Percentiles rank a stretch among this genome's conserved stretches.
Evolutionary conservation across 2,888 invertebrate genomes (phyloP).

Genomic region (Diabrotica balteata): DNA sequence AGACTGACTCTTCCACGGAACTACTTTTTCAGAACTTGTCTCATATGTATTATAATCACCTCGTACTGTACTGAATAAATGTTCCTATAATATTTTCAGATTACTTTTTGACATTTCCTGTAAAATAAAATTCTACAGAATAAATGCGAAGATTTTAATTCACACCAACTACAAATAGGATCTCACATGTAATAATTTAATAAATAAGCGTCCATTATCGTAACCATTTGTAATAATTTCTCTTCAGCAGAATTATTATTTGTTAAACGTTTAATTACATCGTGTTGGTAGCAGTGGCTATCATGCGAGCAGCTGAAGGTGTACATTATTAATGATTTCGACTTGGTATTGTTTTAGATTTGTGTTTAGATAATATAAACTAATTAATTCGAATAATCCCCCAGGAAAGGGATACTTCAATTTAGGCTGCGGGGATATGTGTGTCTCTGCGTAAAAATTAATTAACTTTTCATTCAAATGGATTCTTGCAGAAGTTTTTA

Average conservation of each 20-base stretch:
- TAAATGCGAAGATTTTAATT: no score
- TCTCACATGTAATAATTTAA: no score
- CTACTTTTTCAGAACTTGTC: no score
- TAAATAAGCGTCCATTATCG: no score
- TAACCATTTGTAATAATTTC: no score
- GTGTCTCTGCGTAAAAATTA: constrained; percentile 24
- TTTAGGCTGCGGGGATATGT: constrained; percentile 17
- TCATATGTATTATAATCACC: no score
- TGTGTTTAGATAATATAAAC: constrained; percentile 41
- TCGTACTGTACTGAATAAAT: no score
- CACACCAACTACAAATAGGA: no score
- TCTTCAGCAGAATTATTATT: constrained; percentile 14
- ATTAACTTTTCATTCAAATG: constrained; percentile 28
- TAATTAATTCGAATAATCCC: constrained; percentile 46
- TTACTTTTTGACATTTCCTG: no score
- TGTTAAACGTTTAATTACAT: constrained; percentile 39
- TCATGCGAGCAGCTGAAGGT: constrained; percentile 42
- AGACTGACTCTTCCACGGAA: no score
- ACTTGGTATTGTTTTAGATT: constrained; percentile 44
- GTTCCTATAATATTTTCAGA: no score
- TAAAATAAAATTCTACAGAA: no score
- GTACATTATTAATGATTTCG: constrained; percentile 43
- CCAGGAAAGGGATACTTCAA: constrained; percentile 31
- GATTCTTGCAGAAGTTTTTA: constrained; percentile 3
- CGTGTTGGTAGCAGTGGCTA: constrained; percentile 36